These are phyloP conservation scores for Brenthis ino DNA, from an alignment of 2,888 invertebrate genomes.

Conservation along the genomic window DNA sequence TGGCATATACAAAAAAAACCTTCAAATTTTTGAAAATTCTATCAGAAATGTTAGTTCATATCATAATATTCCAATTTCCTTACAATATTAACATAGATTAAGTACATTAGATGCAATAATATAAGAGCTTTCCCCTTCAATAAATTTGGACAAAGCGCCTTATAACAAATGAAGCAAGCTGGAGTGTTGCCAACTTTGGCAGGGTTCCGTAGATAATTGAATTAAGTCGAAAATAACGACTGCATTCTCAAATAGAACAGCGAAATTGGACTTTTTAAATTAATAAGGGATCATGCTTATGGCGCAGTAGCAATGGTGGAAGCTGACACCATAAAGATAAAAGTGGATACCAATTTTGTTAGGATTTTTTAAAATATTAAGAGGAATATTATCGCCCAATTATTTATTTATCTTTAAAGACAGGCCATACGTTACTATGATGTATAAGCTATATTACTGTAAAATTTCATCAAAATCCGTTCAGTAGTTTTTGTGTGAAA, in stretches of 20 bases:
- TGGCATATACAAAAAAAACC: too few relatives aligned
- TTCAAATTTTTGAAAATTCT: too few relatives aligned
- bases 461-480: too few relatives aligned
- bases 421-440: too few relatives aligned
- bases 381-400: too few relatives aligned
- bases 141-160: conserved; percentile 21
- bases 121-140: conserved; percentile 5
- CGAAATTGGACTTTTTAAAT: conserved; percentile 4
- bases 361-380: too few relatives aligned
- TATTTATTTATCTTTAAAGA: too few relatives aligned
- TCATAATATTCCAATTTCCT: background rate
- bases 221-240: conserved; percentile 29
- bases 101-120: background rate
- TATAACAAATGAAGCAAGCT: conserved; percentile 23
- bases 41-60: too few relatives aligned
- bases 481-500: too few relatives aligned
- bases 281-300: background rate
- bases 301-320: background rate
- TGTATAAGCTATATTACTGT: too few relatives aligned
- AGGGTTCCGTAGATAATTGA: conserved; percentile 30
- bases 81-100: conserved; percentile 13
- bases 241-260: conserved; percentile 7
- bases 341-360: too few relatives aligned
- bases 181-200: conserved; percentile 26
- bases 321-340: too few relatives aligned